Percentiles rank a stretch among this genome's conserved stretches.
Evolutionary conservation across 2,888 invertebrate genomes (phyloP).

Genomic region (Limnephilus rhombicus): DNA sequence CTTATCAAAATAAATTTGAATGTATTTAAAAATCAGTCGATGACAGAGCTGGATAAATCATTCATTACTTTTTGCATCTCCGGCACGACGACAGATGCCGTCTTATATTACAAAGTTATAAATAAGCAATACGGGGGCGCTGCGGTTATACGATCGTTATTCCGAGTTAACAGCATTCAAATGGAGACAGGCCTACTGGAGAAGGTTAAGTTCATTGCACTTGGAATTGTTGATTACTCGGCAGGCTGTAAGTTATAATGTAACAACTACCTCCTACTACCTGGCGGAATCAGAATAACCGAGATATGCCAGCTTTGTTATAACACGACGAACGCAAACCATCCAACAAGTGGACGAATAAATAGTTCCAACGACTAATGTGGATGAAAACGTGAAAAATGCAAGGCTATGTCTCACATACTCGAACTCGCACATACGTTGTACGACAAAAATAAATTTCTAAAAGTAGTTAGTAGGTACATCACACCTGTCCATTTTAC

Average conservation of each 20-base stretch:
- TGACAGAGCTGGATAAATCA: conserved; percentile 50
- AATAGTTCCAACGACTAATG: neutral
- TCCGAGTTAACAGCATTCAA: conserved; percentile 41
- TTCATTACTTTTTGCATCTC: conserved; percentile 55
- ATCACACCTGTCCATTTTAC: too few relatives aligned
- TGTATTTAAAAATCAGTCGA: conserved; percentile 36
- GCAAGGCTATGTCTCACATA: neutral
- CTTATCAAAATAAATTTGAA: conserved; percentile 52
- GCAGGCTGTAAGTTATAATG: conserved; percentile 9
- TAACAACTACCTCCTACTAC: neutral
- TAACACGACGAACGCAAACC: neutral
- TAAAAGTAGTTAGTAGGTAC: too few relatives aligned
- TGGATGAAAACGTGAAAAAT: neutral
- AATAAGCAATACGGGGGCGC: conserved; percentile 54
- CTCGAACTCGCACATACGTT: too few relatives aligned
- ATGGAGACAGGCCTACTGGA: conserved; percentile 27
- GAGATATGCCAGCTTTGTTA: neutral
- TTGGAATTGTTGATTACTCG: conserved; percentile 59
- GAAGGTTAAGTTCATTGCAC: conserved; percentile 65
- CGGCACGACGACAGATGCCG: conserved; percentile 13
- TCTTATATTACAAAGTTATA: conserved; percentile 41
- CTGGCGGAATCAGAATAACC: neutral
- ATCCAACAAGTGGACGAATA: neutral
- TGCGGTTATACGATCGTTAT: conserved; percentile 47
- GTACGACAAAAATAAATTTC: neutral